Evolutionary conservation across 2,888 invertebrate genomes (phyloP).

Genomic region (Cantharis rufa): DNA sequence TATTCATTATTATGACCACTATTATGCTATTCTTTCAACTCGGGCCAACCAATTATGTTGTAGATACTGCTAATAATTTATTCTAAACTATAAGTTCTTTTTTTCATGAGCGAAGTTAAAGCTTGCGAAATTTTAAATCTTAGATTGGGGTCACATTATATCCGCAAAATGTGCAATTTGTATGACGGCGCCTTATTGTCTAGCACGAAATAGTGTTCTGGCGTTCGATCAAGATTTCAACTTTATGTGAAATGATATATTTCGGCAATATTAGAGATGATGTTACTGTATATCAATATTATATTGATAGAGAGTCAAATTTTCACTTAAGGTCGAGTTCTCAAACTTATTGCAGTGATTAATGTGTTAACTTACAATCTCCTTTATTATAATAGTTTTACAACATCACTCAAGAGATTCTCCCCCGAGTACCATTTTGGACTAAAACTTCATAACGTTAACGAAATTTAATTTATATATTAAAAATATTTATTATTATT

Average conservation of each 20-base stretch:
- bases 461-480: neutral
- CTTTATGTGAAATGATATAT: neutral
- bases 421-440: neutral
- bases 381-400: neutral
- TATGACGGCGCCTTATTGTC: neutral
- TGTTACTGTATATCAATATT: neutral
- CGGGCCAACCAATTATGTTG: neutral
- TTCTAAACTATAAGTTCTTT: neutral
- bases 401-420: neutral
- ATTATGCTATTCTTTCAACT: neutral
- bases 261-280: neutral
- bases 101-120: neutral
- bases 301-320: neutral
- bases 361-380: neutral
- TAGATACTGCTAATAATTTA: neutral
- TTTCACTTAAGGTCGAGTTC: neutral
- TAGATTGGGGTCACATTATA: neutral
- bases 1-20: too few relatives aligned
- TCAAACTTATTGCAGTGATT: neutral
- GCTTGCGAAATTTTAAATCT: neutral
- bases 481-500: neutral
- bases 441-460: neutral
- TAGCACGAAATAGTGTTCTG: neutral
- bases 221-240: neutral
- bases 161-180: neutral